Conservation (phyloP, 1,140 invertebrate species). For the Lasaia peninsularis region DNA sequence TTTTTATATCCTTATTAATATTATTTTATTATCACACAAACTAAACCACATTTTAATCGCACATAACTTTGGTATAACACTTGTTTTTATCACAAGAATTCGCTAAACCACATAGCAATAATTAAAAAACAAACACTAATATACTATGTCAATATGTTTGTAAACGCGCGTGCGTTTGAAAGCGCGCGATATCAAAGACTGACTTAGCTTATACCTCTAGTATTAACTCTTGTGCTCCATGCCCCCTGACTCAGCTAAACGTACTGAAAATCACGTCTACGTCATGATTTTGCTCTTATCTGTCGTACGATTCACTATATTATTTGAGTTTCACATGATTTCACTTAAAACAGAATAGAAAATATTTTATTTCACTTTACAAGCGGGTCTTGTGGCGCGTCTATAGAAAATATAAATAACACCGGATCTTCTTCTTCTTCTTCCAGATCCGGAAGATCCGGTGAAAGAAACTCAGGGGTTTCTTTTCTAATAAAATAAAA, state of each 20-base stretch:
- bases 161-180: neutral
- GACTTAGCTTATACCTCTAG: neutral
- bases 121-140: neutral
- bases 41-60: neutral
- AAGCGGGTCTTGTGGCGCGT: no score
- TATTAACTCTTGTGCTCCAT: neutral
- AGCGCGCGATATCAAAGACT: neutral
- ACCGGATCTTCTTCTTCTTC: no score
- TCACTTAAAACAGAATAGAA: neutral
- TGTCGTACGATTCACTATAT: neutral
- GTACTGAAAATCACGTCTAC: conserved; percentile 3
- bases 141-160: neutral
- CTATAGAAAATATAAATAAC: no score
- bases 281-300: neutral
- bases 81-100: conserved; percentile 1
- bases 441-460: no score
- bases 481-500: no score
- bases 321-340: neutral
- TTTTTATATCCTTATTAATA: neutral
- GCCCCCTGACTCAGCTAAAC: conserved; percentile 12
- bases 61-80: conserved; percentile 2
- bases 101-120: neutral
- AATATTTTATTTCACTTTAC: neutral
- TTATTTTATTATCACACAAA: neutral
- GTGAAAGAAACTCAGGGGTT: no score